Evolutionary conservation across 1,140 invertebrate genomes (phyloP), one percentile per base, ranked within the genome.

Genomic region (Drosophila simulans): DNA sequence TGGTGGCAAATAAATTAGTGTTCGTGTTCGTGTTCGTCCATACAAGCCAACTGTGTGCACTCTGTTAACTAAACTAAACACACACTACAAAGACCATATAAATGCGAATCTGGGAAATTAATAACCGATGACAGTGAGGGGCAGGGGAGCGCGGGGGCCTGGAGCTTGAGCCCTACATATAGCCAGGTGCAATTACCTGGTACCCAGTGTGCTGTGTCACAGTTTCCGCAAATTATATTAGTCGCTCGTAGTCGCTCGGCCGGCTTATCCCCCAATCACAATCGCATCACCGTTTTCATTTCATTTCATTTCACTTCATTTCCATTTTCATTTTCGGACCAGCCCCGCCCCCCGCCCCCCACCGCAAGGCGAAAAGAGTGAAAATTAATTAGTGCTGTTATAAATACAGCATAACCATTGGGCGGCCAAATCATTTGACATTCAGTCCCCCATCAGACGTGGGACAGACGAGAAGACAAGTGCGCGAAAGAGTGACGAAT

Each of bases 221-320:
- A 81, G 60, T 88, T 86, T 86, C 82, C 83, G 83, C 83, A 86
- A 86, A 86, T 86, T 88, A 86, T 80, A 79, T 76, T 83, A 78
- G 75, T 72, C 69, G 64, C 64, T 71, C 42, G 34, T 45, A 58
- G 73, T 49, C 52, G 25, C 40, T 63, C 39, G 56, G 40, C 57
- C 40, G 31, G 42, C 55, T 76, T 65, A 69, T 70, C 69, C 82
- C 82, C 53, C 66, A 70, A 72, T 72, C 65, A 52, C 60, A 78
- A 81, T 81, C 82, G 82, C 69, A 86, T 84, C 76, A 62, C 8
- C 31, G 31, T 73, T 77, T 86, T 70, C 69, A 70, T 71, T 77
- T 43, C 42, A 45, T 15, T 40, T n/a, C 58, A 57, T 52, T 56
- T 62, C 15, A 22, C 20, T 40, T n/a, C 53, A 57, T 52, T 56